These are phyloP conservation scores for Bombus waltoni DNA, from an alignment of 1,140 invertebrate species.

Conservation along the genomic window DNA sequence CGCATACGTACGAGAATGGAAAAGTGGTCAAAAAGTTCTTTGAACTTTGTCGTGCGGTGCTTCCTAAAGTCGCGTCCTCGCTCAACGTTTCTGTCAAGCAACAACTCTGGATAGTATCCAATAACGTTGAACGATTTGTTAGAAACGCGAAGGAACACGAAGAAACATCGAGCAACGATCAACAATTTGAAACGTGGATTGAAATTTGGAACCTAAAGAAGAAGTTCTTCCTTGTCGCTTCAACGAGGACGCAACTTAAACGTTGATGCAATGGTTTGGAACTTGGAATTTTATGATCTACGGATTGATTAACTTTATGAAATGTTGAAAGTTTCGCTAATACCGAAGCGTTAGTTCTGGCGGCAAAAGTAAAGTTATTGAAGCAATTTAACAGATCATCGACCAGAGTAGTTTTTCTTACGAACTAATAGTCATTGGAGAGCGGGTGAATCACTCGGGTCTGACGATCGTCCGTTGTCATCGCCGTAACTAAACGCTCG, in stretches of 20 bases:
- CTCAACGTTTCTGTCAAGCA: background rate
- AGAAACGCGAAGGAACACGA: too few relatives aligned
- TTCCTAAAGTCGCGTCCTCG: background rate
- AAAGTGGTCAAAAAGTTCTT: constrained; percentile 25
- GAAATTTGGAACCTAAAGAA: too few relatives aligned
- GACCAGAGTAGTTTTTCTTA: background rate
- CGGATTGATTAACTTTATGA: background rate
- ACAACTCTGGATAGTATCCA: background rate
- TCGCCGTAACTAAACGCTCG: constrained; percentile 4
- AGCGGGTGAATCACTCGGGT: background rate
- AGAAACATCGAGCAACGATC: too few relatives aligned
- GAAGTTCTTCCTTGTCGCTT: too few relatives aligned
- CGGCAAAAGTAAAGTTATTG: background rate
- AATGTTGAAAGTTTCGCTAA: background rate
- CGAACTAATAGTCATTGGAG: background rate
- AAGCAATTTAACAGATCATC: constrained; percentile 5
- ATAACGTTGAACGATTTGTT: too few relatives aligned
- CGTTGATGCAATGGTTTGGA: too few relatives aligned
- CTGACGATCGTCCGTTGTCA: background rate
- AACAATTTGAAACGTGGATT: too few relatives aligned
- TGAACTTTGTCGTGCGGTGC: constrained; percentile 10
- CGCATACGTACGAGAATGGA: constrained; percentile 15
- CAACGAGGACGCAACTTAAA: too few relatives aligned
- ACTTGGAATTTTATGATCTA: background rate
- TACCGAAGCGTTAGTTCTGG: background rate